Evolutionary conservation across 1,140 invertebrate genomes (phyloP).

Genomic region (Campoletis sonorensis): DNA sequence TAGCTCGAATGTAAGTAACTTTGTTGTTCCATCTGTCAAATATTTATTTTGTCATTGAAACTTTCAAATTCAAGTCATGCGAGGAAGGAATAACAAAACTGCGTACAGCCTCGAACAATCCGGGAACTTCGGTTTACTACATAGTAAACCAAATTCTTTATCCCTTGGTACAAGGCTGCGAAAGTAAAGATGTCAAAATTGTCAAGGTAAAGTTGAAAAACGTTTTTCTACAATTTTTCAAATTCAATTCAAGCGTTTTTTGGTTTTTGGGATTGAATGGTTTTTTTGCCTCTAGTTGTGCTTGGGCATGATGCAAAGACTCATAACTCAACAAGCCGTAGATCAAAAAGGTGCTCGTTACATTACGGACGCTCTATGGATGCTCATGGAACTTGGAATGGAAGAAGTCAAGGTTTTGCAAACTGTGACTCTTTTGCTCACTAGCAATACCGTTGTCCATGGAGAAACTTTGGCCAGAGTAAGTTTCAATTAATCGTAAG

Average conservation of each 20-base stretch:
- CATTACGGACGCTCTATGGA: slow-evolving; percentile 95
- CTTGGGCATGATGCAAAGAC: slow-evolving; percentile 90
- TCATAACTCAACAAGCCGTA: slow-evolving; percentile 89
- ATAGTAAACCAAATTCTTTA: slow-evolving; percentile 96
- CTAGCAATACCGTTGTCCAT: slow-evolving; percentile 95
- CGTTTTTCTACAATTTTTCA: too few species aligned
- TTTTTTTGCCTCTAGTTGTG: slow-evolving; percentile 85
- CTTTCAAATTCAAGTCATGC: too few species aligned
- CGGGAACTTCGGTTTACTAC: slow-evolving; percentile 88
- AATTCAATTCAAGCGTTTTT: too few species aligned
- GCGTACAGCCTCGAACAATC: slow-evolving; percentile 85
- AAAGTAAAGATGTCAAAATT: slow-evolving; percentile 97
- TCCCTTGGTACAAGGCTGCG: slow-evolving; percentile 98
- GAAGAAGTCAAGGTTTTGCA: slow-evolving; percentile 98
- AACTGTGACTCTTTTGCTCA: slow-evolving; percentile 95
- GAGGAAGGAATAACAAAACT: slow-evolving; percentile 96
- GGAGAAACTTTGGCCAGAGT: slow-evolving; percentile 95
- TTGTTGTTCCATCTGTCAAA: too few species aligned
- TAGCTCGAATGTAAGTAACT: too few species aligned
- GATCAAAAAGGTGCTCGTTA: slow-evolving; percentile 93
- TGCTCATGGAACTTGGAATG: slow-evolving; percentile 92
- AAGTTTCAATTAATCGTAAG: slow-evolving; percentile 62
- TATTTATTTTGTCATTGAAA: too few species aligned
- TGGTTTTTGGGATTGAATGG: too few species aligned
- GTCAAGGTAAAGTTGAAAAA: slow-evolving; percentile 82